Base-by-base conservation (phyloP, 2,888 invertebrate genomes). In the Apamea anceps region DNA sequence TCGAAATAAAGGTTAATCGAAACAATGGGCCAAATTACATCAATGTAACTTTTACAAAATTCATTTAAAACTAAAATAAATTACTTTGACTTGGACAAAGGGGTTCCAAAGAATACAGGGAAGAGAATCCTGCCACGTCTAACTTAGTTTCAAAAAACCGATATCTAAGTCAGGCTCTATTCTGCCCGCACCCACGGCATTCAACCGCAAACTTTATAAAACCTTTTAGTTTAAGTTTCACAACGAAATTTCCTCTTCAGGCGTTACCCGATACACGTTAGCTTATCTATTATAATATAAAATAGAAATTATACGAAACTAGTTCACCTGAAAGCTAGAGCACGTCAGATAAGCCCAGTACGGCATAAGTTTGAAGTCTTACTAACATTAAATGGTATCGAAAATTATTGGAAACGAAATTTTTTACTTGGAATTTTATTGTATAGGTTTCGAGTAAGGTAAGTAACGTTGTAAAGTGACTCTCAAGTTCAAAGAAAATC, bases 241-340 rank as follows among this genome's bases (percentile, higher is more conserved):
- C 80, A 79, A 88, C 82, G 83, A 85, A 89, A 90, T 88, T 88
- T 90, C 79, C 85, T 85, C 80, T 87, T 82, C 77, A 85, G 82
- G 84, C 86, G 80, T 85, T 87, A 85, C 82, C 65, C 87, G 80
- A 91, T 89, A 90, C 86, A 90, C 87, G 87, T 85, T 85, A 84
- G 84, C 90, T 91, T 92, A 91, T 91, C 92, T 92, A 88, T 90
- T 92, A 85, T 88, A 90, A 90, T 91, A 90, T 89, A 88, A 91
- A 90, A 91, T 88, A 91, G 88, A 90, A 91, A 91, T 93, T 91
- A 91, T 89, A 85, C 67, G 77, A 85, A 87, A 89, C 90, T 90
- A 91, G 89, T 91, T 89, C 71, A 80, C 83, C 25, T 85, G 84
- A 85, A 89, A 88, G 67, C 63, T 70, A 79, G 79, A 70, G 84